Evolutionary conservation across 2,113 vertebrate species (phyloP), one percentile per base, ranked within the genome.

Genomic region (Silurus glanis): DNA sequence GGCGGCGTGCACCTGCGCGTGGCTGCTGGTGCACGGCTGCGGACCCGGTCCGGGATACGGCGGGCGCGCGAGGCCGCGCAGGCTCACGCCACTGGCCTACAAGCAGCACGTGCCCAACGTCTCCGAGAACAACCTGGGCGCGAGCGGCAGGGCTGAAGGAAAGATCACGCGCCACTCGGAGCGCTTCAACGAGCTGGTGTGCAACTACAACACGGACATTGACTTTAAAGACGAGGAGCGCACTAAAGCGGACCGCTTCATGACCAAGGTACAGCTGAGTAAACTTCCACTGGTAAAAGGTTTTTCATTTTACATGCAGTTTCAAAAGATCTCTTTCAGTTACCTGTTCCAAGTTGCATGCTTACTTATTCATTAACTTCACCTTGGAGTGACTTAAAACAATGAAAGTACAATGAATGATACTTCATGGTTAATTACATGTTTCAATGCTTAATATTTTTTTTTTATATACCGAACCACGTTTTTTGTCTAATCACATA

Each of bases 181-280:
- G 91, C 97, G 96, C 92, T 99, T 99, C 95, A 98, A 97, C 91
- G 96, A 97, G 67, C 97, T 99, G 79, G 96, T 97, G 90, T 97
- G 97, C 93, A 99, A 99, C 95, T 99, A 98, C 95, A 99, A 99
- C 90, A 96, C 98, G 25, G 97, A 99, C 94, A 97, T 99, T 93
- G 96, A 98, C 92, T 99, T 99, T 95, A 99, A 99, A 93, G 97
- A 99, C 94, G 98, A 99, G 93, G 98, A 99, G 94, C 97, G 97
- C 93, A 99, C 97, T 45, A 97, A 96, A 61, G 97, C 98, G 3
- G 98, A 99, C 92, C 95, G 97, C 85, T 97, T 99, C 92, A 99
- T 98, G 98, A 99, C 97, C 89, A 97, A 98, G 98, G 97, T 99
- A 94, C 2, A 51, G 9, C 62, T 84, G 67, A 67, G 28, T 71